A percentile compares a stretch with the other conserved stretches of the same genome.
Evolutionary conservation across 37 sponge, comb jelly and placozoan species (phyloP).

Genomic region (Spongilla lacustris): DNA sequence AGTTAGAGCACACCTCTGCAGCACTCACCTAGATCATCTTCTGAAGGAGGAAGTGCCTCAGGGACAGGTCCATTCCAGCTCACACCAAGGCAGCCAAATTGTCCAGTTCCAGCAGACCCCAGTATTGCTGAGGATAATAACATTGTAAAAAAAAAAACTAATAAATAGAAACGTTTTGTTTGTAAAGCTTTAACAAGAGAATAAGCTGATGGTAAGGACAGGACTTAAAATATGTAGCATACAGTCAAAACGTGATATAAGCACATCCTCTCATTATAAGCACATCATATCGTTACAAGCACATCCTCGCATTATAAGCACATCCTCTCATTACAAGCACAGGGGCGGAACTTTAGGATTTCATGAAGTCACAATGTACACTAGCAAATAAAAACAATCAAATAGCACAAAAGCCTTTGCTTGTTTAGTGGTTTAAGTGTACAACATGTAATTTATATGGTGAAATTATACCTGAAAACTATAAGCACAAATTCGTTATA

Average conservation of each 20-base stretch:
- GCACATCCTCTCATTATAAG: no score
- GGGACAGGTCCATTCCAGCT: slow-evolving; percentile 44
- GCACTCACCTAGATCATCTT: slow-evolving; percentile 55
- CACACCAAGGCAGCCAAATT: slow-evolving; percentile 63
- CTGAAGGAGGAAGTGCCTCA: not conserved
- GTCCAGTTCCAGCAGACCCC: slow-evolving; percentile 25
- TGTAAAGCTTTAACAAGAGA: not conserved
- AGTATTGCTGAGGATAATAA: slow-evolving; percentile 9
- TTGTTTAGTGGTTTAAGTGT: no score
- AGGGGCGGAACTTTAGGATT: no score
- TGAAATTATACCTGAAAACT: no score
- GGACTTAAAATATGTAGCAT: not conserved
- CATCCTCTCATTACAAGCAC: no score
- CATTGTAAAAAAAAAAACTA: not conserved
- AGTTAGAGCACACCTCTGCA: not conserved
- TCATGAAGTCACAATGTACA: no score
- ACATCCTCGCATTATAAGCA: not conserved
- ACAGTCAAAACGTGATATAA: not conserved
- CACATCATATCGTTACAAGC: not conserved
- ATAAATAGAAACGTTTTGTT: slow-evolving; percentile 10
- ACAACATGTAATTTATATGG: no score
- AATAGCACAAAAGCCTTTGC: no score
- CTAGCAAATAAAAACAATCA: no score
- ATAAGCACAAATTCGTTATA: no score
- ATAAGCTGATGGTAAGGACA: slow-evolving; percentile 1